Percentiles rank a stretch among this genome's conserved stretches.
These are phyloP conservation scores for Protodeltote pygarga DNA, from an alignment of 2,888 invertebrate genomes.

Conservation along the genomic window DNA sequence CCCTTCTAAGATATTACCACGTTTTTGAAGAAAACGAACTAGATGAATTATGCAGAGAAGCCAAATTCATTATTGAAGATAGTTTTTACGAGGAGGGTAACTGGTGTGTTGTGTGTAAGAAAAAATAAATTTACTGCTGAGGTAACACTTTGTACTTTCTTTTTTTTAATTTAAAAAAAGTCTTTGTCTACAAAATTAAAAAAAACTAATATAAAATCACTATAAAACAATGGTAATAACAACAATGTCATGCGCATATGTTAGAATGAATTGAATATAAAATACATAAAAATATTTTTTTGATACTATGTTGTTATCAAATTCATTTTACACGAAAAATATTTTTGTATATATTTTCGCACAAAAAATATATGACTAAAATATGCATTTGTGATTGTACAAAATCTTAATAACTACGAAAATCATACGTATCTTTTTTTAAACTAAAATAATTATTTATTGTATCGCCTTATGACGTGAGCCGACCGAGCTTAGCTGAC, in stretches of 20 bases:
- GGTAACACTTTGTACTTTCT: constrained; percentile 68
- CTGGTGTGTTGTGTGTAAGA: constrained; percentile 95
- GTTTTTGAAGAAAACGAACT: constrained; percentile 96
- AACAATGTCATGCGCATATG: constrained; percentile 49
- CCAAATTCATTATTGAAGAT: constrained; percentile 86
- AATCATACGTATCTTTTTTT: background rate
- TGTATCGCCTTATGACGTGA: no score
- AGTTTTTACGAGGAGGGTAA: constrained; percentile 98
- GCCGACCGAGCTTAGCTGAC: background rate
- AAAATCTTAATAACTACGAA: constrained; percentile 9
- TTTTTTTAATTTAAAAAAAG: constrained; percentile 59
- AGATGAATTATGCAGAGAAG: constrained; percentile 87
- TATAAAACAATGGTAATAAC: constrained; percentile 54
- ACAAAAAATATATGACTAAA: background rate
- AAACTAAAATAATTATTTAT: background rate
- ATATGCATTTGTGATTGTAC: constrained; percentile 9
- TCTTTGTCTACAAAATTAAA: constrained; percentile 67
- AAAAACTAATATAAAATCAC: constrained; percentile 62
- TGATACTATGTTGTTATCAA: constrained; percentile 16
- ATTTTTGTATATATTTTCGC: constrained; percentile 2
- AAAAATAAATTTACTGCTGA: constrained; percentile 70
- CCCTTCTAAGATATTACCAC: constrained; percentile 95
- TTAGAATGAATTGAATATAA: constrained; percentile 12
- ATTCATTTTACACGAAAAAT: constrained; percentile 11
- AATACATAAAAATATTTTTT: constrained; percentile 11